Percentiles rank a stretch among this genome's conserved stretches.
Conservation (phyloP, 2,888 invertebrate species). For the Julus scandinavius region DNA sequence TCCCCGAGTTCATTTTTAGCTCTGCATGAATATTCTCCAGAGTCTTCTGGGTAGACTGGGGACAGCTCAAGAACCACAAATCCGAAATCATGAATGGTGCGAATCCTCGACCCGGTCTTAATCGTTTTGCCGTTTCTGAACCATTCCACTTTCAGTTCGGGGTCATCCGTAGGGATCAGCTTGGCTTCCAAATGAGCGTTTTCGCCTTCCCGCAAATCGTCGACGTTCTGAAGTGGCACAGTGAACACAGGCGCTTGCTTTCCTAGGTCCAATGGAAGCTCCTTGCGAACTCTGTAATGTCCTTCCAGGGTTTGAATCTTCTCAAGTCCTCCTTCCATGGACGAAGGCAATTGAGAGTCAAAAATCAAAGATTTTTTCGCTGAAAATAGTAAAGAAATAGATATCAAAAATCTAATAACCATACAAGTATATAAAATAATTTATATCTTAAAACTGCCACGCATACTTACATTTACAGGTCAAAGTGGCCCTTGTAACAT, state of each 20-base stretch:
- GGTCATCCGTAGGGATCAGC: constrained; percentile 88
- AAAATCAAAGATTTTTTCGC: constrained; percentile 87
- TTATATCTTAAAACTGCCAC: neutral
- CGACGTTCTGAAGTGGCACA: constrained; percentile 86
- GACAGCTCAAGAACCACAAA: constrained; percentile 97
- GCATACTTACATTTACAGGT: constrained; percentile 75
- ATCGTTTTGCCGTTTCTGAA: constrained; percentile 81
- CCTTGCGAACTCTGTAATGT: constrained; percentile 80
- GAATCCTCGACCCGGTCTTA: constrained; percentile 77
- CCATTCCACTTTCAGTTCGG: constrained; percentile 92
- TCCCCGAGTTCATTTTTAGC: constrained; percentile 90
- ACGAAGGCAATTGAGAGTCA: constrained; percentile 92
- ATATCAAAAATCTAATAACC: neutral
- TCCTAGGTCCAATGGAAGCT: constrained; percentile 77
- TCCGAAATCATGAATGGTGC: constrained; percentile 97
- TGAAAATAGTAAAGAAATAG: constrained; percentile 47
- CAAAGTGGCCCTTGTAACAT: constrained; percentile 83
- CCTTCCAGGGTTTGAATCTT: constrained; percentile 93
- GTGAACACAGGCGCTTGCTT: constrained; percentile 92
- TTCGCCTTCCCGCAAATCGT: constrained; percentile 88
- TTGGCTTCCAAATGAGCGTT: constrained; percentile 86
- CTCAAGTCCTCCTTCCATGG: constrained; percentile 94
- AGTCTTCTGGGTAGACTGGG: constrained; percentile 96
- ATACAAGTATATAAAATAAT: neutral
- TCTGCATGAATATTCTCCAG: constrained; percentile 78